These are phyloP conservation scores for Tetragnatha versicolor DNA, from an alignment of 1,140 invertebrate genomes.

Conservation along the genomic window DNA sequence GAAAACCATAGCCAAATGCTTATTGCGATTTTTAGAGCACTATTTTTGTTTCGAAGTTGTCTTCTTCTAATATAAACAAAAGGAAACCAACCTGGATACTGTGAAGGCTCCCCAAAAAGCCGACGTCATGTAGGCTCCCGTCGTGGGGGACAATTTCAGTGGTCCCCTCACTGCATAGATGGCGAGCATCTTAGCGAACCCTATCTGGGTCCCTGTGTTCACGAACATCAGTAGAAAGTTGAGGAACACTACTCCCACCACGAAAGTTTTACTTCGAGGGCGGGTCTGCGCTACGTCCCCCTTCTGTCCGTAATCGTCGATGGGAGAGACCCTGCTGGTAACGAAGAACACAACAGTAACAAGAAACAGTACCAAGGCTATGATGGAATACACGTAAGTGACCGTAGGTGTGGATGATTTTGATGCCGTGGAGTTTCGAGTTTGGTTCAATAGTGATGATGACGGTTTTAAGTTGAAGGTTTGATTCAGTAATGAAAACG, in stretches of 20 bases:
- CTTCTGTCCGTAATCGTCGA: background rate
- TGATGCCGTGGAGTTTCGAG: too few species aligned
- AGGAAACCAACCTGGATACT: conserved; percentile 64
- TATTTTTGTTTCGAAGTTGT: too few species aligned
- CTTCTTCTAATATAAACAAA: too few species aligned
- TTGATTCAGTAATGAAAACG: too few species aligned
- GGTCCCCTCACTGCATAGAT: conserved; percentile 63
- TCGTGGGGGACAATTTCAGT: conserved; percentile 59
- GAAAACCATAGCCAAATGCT: too few species aligned
- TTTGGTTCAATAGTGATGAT: too few species aligned
- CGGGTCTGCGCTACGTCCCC: background rate
- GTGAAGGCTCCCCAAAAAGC: conserved; percentile 68
- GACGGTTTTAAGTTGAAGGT: too few species aligned
- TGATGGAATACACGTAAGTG: conserved; percentile 13
- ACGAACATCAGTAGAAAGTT: conserved; percentile 66
- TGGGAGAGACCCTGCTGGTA: background rate
- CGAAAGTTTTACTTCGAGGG: background rate
- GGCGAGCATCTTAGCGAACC: conserved; percentile 65
- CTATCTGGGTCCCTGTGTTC: conserved; percentile 67
- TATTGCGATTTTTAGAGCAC: too few species aligned
- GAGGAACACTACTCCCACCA: conserved; percentile 60
- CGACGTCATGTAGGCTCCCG: conserved; percentile 64
- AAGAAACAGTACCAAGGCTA: background rate
- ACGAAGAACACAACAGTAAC: background rate
- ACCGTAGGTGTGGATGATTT: background rate